Percentiles rank a stretch among this genome's conserved stretches.
These are phyloP conservation scores for Lochmaea capreae DNA, from an alignment of 2,888 invertebrate species.

Conservation along the genomic window DNA sequence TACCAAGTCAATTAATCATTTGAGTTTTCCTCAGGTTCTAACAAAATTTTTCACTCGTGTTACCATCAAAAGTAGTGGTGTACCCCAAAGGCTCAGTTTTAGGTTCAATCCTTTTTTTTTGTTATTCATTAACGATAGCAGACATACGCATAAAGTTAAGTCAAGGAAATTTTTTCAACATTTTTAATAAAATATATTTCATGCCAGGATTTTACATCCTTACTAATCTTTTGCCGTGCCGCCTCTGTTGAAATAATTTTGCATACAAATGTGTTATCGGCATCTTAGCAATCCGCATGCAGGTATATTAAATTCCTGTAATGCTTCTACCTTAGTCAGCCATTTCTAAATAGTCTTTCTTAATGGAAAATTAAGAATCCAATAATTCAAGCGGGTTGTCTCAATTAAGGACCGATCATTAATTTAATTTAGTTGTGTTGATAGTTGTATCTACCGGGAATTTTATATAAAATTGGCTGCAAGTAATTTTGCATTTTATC, in stretches of 20 bases:
- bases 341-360: slow-evolving; percentile 13
- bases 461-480: neutral
- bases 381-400: slow-evolving; percentile 27
- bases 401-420: slow-evolving; percentile 32
- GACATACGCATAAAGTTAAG: too few relatives aligned
- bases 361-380: slow-evolving; percentile 31
- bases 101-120: too few relatives aligned
- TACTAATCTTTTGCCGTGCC: neutral
- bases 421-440: slow-evolving; percentile 28
- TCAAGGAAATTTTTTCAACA: too few relatives aligned
- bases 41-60: too few relatives aligned
- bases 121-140: too few relatives aligned
- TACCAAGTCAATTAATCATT: too few relatives aligned
- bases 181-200: neutral
- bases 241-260: slow-evolving; percentile 26
- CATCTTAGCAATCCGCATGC: slow-evolving; percentile 11
- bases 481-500: slow-evolving; percentile 1
- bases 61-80: too few relatives aligned
- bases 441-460: neutral
- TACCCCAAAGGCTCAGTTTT: too few relatives aligned
- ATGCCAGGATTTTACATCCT: neutral
- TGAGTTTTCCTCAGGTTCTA: too few relatives aligned
- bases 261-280: slow-evolving; percentile 36
- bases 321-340: slow-evolving; percentile 13
- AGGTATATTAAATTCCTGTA: slow-evolving; percentile 29